Base-by-base conservation (phyloP, 2,797 vertebrate genomes). In the Phoebastria nigripes region DNA sequence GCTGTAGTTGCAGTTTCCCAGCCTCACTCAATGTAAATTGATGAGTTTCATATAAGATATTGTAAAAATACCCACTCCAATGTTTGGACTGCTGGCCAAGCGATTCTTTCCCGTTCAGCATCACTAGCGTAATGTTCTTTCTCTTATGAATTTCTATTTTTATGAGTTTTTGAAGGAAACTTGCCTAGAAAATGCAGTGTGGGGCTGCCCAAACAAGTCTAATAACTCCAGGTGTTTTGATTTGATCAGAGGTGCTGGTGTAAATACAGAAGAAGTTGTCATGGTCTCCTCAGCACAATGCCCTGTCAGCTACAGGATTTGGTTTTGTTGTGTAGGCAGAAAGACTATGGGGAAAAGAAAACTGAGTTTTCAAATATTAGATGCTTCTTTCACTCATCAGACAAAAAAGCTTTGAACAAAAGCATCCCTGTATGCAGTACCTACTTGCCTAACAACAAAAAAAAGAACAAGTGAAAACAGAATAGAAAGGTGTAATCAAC, bases 141-240 rank as follows among this genome's bases (percentile, higher is more conserved):
- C 84, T 96, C 87, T 96, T 95, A 97, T 58, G 44, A 91, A 95
- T 97, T 96, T 97, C 84, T 96, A 91, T 94, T 97, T 96, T 97
- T 97, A 96, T 88, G 66, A 90, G 46, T 63, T 97, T 97, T 95
- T 86, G 81, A 93, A 79, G 74, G 72, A 93, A 83, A 91, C 80
- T 94, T 71, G 61, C 52, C 73, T 94, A 80, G 78, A 87, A 97
- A 96, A 96, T 82, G 39, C 55, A 65, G 71, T 47, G 49, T 78
- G 87, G 6, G 15, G 15, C 88, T 83, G 59, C 58, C 96, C 67
- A 93, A 93, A 97, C 76, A 79, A 70, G 59, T 93, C 86, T 92
- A 97, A 96, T 92, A 94, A 95, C 35, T 54, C 77, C 4, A 1
- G 29, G n/a, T 46, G 44, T 78, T 97, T 96, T 87, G 51, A 94